Evolutionary conservation across 2,113 vertebrate genomes (phyloP).

Genomic region (Calyptomena viridis): DNA sequence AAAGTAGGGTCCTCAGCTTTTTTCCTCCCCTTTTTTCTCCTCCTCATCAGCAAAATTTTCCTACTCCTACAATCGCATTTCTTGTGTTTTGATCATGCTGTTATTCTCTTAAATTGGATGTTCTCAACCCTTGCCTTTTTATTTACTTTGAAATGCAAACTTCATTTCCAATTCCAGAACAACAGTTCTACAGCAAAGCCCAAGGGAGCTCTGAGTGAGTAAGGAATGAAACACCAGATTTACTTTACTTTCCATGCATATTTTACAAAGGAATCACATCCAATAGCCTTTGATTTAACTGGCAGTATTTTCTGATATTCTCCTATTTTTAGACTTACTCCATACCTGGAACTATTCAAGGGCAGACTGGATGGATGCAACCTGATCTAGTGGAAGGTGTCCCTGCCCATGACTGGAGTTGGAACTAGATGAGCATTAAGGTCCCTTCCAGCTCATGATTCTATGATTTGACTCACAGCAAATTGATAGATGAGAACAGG

Average conservation of each 20-base stretch:
- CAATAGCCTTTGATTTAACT: neutral
- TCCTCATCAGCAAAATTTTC: neutral
- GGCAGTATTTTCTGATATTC: neutral
- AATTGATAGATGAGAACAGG: neutral
- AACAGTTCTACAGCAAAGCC: neutral
- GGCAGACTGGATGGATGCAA: neutral
- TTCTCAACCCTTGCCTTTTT: neutral
- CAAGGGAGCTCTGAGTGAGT: neutral
- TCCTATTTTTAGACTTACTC: neutral
- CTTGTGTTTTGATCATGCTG: neutral
- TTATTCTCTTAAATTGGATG: neutral
- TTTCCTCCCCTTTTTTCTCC: neutral
- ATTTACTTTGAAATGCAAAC: constrained; percentile 1
- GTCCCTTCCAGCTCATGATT: neutral
- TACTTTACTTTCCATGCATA: neutral
- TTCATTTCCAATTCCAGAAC: neutral
- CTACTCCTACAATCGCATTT: neutral
- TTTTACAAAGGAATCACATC: neutral
- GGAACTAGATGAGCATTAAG: neutral
- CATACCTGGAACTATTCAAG: neutral
- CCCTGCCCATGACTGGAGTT: neutral
- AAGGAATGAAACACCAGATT: neutral
- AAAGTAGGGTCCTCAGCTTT: neutral
- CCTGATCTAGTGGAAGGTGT: neutral
- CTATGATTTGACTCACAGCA: neutral